Base-by-base conservation (phyloP, 2,113 vertebrate genomes). In the Pelvicachromis taeniatus region DNA sequence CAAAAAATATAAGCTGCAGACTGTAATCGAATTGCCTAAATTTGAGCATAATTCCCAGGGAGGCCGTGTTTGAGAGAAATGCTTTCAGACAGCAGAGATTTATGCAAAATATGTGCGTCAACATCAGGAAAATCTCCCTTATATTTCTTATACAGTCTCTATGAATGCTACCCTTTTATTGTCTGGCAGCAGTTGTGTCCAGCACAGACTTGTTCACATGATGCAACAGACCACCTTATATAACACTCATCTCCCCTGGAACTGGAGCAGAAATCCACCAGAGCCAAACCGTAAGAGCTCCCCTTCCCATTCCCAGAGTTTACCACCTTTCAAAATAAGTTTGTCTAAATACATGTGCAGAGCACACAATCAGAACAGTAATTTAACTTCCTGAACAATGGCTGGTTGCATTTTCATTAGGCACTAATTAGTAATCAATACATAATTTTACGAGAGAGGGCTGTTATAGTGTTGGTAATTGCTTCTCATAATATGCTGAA, bases 351-450 rank as follows among this genome's bases (percentile, higher is more conserved):
- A 55, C 79, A 88, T 88, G 73, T 84, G 77, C 82, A 87, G 78
- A 80, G 81, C 61, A 59, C 23, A 70, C 78, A 79, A 93, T 89
- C 78, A 92, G 90, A 87, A 77, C 77, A 88, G 91, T 85, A 33
- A 88, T 90, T 92, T 75, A 68, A 80, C 89, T 84, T 83, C 65
- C 65, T 13, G 45, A 81, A 53, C 58, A 84, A 7, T 88, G 89
- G 84, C 82, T 92, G 87, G 90, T 88, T 94, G 91, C 68, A 35
- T 90, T 92, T 95, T 95, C 93, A 96, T 95, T 94, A 94, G 83
- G 40, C 56, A 19, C 84, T 93, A 95, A 96, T 95, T 94, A 93
- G 92, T 91, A 94, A 95, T 96, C 93, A 94, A 94, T 94, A 93
- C 91, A 86, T 90, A 91, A 93, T 94, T 94, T 93, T 95, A 84